These are phyloP conservation scores for Odocoileus hemionus DNA, from an alignment of 2,113 vertebrate genomes.

Conservation along the genomic window DNA sequence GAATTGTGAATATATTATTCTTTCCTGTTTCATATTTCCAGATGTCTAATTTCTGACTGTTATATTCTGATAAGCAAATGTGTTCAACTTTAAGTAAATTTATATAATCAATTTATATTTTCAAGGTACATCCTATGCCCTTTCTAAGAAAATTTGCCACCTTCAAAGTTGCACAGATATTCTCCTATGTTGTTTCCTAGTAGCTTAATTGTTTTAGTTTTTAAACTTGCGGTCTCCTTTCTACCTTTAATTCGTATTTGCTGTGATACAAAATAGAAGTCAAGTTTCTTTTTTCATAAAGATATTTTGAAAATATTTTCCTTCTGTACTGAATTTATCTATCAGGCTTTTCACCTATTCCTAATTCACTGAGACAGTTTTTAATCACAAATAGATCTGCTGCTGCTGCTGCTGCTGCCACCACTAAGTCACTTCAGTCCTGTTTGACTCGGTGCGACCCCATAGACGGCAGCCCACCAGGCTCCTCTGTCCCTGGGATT, in stretches of 20 bases:
- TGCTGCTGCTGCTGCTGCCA: background rate
- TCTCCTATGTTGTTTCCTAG: background rate
- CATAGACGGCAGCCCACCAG: fast-evolving
- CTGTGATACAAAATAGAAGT: background rate
- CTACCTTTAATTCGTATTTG: background rate
- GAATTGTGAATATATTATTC: background rate
- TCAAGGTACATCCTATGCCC: background rate
- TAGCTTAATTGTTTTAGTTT: background rate
- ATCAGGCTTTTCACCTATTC: background rate
- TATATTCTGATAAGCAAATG: background rate
- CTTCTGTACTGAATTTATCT: background rate
- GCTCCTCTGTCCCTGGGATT: background rate
- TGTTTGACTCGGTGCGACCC: background rate
- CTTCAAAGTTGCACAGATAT: background rate
- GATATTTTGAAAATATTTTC: background rate
- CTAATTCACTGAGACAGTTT: background rate
- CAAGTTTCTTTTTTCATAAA: background rate
- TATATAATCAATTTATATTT: background rate
- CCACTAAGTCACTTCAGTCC: background rate
- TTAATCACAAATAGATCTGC: background rate
- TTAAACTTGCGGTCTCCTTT: background rate
- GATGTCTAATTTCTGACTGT: background rate
- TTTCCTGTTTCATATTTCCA: background rate
- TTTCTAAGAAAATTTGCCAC: background rate
- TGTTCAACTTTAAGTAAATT: background rate